Conservation (phyloP, 2,113 vertebrate genomes). For the Cebus imitator region DNA sequence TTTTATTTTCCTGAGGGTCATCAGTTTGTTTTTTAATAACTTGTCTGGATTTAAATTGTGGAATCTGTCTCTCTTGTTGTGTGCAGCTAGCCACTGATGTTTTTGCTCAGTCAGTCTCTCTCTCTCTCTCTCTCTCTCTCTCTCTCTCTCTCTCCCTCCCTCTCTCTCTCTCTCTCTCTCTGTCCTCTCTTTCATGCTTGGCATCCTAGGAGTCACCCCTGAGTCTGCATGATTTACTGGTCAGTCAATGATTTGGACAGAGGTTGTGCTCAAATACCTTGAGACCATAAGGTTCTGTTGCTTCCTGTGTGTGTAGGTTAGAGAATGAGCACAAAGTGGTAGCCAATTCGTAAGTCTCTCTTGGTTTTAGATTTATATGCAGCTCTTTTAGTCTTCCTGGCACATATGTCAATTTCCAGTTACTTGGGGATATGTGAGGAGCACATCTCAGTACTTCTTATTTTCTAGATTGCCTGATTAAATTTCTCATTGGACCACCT, state of each 20-base stretch:
- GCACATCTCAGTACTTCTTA: not conserved
- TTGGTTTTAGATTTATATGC: not conserved
- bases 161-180: too few species aligned
- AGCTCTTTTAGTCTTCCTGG: not conserved
- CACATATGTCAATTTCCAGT: not conserved
- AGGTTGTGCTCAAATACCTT: not conserved
- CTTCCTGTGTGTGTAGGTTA: not conserved
- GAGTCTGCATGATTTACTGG: not conserved
- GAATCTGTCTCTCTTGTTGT: not conserved
- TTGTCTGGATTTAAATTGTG: not conserved
- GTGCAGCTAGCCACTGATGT: not conserved
- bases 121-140: too few species aligned
- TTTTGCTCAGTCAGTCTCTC: not conserved
- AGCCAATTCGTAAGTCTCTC: not conserved
- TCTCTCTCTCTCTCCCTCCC: too few species aligned
- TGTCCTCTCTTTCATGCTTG: not conserved
- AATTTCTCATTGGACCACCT: not conserved
- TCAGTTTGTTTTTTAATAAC: not conserved
- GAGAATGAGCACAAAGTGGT: not conserved
- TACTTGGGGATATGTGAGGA: not conserved
- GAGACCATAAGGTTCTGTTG: not conserved
- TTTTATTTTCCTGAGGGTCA: not conserved
- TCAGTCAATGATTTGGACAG: not conserved
- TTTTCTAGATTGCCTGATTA: not conserved
- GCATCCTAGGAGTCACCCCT: not conserved